Base-by-base conservation (phyloP, 35 echinoderm and acorn worm species). In the Ptychodera flava region DNA sequence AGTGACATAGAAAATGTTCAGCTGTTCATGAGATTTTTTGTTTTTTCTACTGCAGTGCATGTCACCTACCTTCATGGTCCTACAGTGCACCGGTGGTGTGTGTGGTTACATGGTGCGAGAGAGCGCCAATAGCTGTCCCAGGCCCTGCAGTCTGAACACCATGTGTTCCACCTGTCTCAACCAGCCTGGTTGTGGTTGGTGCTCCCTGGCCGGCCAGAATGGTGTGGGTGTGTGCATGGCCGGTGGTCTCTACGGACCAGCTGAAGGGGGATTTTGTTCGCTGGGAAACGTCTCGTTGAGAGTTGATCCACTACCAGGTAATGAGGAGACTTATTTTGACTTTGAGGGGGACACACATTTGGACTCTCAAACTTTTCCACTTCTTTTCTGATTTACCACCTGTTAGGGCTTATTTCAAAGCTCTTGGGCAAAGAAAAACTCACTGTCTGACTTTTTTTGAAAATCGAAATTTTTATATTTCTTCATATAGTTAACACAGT, bases 21-120 rank as follows among this genome's bases (percentile, higher is more conserved):
- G n/a, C n/a, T n/a, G n/a, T n/a, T n/a, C n/a, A n/a, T n/a, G n/a
- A n/a, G n/a, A n/a, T n/a, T n/a, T n/a, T n/a, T n/a, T n/a, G n/a
- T n/a, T n/a, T n/a, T n/a, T n/a, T n/a, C n/a, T n/a, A n/a, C n/a
- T 78, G 14, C 89, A 99, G 96, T 99, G 96, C 77, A 90, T 94
- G 87, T 99, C 93, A 29, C 93, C 96, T 22, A 99, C 90, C 1
- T 99, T 87, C 82, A 78, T 92, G 0, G 90, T 85, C 30, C 88
- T 99, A 2, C 83, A 83, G 31, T 99, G 92, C 75, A 85, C 88
- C 28, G 92, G 84, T n/a, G 96, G 96, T 30, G 83, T 84, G 16
- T 99, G 96, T 77, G 96, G 92, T 6, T 85, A 88, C 0, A 84
- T 99, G 35, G 15, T 85, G 81, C 80, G 92, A 34, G 86, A 82